A percentile compares a stretch with the other conserved stretches of the same genome.
Conservation (phyloP, 2,888 invertebrate genomes). For the Strigamia transsilvanica region DNA sequence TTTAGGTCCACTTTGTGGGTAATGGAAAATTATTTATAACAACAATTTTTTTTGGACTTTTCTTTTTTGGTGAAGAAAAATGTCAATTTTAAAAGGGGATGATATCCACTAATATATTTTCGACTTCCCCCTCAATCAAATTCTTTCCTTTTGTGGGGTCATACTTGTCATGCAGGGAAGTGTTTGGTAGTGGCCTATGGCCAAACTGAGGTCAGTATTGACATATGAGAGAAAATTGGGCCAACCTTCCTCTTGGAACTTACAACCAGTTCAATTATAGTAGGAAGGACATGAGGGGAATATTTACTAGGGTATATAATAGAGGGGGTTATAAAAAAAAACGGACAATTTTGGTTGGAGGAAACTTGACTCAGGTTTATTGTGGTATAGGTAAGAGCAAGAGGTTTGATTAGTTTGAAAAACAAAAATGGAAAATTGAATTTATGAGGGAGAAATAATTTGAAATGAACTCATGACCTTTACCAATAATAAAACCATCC, state of each 20-base stretch:
- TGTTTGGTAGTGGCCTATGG: conserved; percentile 49
- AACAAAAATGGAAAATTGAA: background rate
- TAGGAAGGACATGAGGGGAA: conserved; percentile 40
- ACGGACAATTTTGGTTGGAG: background rate
- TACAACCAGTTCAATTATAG: conserved; percentile 45
- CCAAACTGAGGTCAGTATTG: conserved; percentile 48
- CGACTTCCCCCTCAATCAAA: conserved; percentile 7
- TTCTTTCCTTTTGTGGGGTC: conserved; percentile 32
- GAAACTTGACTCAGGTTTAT: conserved; percentile 12
- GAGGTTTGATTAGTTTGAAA: background rate
- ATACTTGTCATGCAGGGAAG: conserved; percentile 48
- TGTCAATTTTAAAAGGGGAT: background rate
- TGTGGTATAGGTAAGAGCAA: background rate
- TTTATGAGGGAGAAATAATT: conserved; percentile 5
- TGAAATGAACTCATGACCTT: conserved; percentile 14
- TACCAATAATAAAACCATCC: background rate
- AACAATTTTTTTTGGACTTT: background rate
- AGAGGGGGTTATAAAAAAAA: conserved; percentile 30
- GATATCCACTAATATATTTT: conserved; percentile 16
- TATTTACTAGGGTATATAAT: conserved; percentile 18
- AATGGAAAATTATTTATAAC: conserved; percentile 27
- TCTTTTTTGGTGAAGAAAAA: background rate
- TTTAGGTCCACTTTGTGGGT: conserved; percentile 12
- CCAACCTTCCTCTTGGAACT: conserved; percentile 42
- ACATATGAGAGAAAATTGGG: conserved; percentile 43